Evolutionary conservation across 2,888 invertebrate species (phyloP).

Genomic region (Drosophila prolongata): DNA sequence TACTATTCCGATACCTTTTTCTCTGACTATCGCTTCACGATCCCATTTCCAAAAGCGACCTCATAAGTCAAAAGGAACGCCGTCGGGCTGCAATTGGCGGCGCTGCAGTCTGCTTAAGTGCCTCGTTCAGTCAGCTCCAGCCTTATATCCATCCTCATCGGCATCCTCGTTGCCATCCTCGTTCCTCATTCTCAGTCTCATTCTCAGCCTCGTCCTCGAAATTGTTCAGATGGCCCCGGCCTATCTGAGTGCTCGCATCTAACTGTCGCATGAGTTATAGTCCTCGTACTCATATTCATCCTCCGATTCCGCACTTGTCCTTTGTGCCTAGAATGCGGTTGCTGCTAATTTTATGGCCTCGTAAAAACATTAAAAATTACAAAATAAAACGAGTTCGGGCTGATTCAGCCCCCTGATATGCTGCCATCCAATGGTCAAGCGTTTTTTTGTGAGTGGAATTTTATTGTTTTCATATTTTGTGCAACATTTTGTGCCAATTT

Average conservation of each 20-base stretch:
- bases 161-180: background rate
- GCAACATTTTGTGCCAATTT: constrained; percentile 54
- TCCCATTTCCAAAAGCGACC: constrained; percentile 30
- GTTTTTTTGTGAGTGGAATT: constrained; percentile 11
- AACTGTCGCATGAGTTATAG: constrained; percentile 64
- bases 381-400: constrained; percentile 34
- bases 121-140: constrained; percentile 33
- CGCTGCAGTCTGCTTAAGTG: constrained; percentile 62
- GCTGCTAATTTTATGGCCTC: constrained; percentile 71
- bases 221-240: constrained; percentile 46
- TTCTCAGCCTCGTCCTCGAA: constrained; percentile 7
- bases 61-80: constrained; percentile 73
- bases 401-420: constrained; percentile 30
- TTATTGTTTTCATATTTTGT: constrained; percentile 40
- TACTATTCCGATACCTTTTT: background rate
- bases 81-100: constrained; percentile 51
- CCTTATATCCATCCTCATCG: constrained; percentile 11
- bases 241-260: constrained; percentile 62
- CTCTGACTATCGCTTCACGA: constrained; percentile 14
- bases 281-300: constrained; percentile 22
- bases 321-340: constrained; percentile 7
- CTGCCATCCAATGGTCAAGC: constrained; percentile 11
- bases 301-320: constrained; percentile 8
- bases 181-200: background rate
- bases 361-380: constrained; percentile 73